Base-by-base conservation (phyloP, 2,113 vertebrate species). In the Manacus vitellinus region DNA sequence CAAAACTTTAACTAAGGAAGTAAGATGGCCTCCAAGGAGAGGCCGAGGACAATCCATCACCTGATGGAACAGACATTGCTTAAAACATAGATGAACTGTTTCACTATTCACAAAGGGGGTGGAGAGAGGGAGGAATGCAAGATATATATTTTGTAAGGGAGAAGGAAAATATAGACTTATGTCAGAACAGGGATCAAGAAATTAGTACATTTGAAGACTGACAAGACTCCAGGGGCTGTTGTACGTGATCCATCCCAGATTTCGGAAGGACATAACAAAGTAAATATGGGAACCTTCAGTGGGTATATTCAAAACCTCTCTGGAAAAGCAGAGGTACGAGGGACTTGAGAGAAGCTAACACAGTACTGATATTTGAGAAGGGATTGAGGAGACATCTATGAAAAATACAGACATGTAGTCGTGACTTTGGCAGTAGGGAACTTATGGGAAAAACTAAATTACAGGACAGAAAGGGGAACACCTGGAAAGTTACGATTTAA, bases 401-500 rank as follows among this genome's bases (percentile, higher is more conserved):
- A 94, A 92, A 95, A 93, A 87, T 31, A 71, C 23, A 93, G 89
- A 83, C 85, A 96, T 79, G 90, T 61, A 95, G 80, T 88, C 33
- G 8, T 70, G 89, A 94, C 84, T 84, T 92, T 61, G 85, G 77
- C 85, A 92, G 92, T 9, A 54, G 63, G 63, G 59, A 84, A 37
- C 39, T 88, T 90, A 39, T 8, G 76, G 80, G 83, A 94, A 92
- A 95, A 96, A 72, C 91, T 58, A 86, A 94, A 93, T 95, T 94
- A 95, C 19, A 30, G 88, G 91, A 92, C 70, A 78, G 77, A 89
- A 95, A 93, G 54, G 28, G 62, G 87, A 96, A 96, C 94, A 97
- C 96, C 92, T 93, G 94, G 96, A 96, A 94, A 96, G 94, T 94
- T 94, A 96, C 5, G 43, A 96, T 94, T 97, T 96, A 97, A 97